Evolutionary conservation across 2,888 invertebrate genomes (phyloP), one percentile per base, ranked within the genome.

Genomic region (Harpalus rubripes): DNA sequence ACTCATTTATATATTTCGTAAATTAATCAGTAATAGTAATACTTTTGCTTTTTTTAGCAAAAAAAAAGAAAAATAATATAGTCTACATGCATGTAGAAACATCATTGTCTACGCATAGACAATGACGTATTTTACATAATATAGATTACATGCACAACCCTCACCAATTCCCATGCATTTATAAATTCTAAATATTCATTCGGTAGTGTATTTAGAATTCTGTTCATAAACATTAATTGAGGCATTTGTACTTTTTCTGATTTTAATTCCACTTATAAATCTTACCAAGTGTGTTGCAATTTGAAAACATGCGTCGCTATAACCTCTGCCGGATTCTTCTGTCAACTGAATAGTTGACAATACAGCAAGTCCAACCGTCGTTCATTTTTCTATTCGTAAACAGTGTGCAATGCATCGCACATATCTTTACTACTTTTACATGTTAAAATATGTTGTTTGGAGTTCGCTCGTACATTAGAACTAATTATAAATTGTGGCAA

Each of bases 121-220:
- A n/a, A n/a, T n/a, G n/a, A n/a, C n/a, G n/a, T n/a, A n/a, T n/a
- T n/a, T n/a, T n/a, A n/a, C n/a, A n/a, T n/a, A n/a, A n/a, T n/a
- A n/a, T n/a, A n/a, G n/a, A n/a, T n/a, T n/a, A n/a, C n/a, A n/a
- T n/a, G n/a, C n/a, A n/a, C n/a, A n/a, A n/a, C n/a, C n/a, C n/a
- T n/a, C 6, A 72, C 72, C 1, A 26, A 32, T 72, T 72, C 72
- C 72, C 39, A n/a, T 72, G 72, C 16, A 74, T 74, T 26, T 39
- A 6, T 74, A 32, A 74, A 74, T 74, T 74, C 74, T 26, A 74
- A 39, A 74, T 74, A 22, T 41, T 74, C 74, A 74, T 32, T 74
- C 5, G 74, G 26, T 44, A 74, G 74, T 12, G 44, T 74, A 41
- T 32, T 72, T 26, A 72, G n/a, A 72, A 72, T 74, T 74, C 39